Evolutionary conservation across 1,140 invertebrate genomes (phyloP).

Genomic region (Scylla paramamosain): DNA sequence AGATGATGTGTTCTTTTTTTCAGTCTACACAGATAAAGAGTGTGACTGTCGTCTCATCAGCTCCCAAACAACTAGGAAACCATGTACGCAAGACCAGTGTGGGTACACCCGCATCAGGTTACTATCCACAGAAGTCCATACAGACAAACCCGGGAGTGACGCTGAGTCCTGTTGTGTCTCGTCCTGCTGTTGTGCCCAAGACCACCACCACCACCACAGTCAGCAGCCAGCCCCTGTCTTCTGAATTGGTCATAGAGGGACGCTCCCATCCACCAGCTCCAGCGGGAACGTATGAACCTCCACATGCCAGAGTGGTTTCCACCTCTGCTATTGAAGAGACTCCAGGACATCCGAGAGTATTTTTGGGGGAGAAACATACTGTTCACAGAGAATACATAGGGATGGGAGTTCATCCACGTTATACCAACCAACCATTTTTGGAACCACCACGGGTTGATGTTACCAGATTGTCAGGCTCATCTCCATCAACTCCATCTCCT

Average conservation of each 20-base stretch:
- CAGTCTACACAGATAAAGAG: slow-evolving; percentile 53
- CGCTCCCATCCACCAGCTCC: not conserved
- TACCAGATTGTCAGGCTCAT: slow-evolving; percentile 55
- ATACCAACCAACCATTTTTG: slow-evolving; percentile 49
- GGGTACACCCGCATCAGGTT: not conserved
- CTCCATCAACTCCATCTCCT: slow-evolving; percentile 67
- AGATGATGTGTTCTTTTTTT: not conserved
- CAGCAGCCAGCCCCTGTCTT: slow-evolving; percentile 30
- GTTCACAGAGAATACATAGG: slow-evolving; percentile 64
- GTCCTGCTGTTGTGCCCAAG: slow-evolving; percentile 56
- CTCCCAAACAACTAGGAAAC: slow-evolving; percentile 51
- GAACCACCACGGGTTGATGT: slow-evolving; percentile 67
- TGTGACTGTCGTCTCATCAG: slow-evolving; percentile 44
- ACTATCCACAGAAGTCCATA: slow-evolving; percentile 53
- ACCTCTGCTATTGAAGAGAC: slow-evolving; percentile 52
- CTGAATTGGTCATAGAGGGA: slow-evolving; percentile 52
- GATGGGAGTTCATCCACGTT: slow-evolving; percentile 59
- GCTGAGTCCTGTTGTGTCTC: slow-evolving; percentile 17
- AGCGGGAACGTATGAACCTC: slow-evolving; percentile 46
- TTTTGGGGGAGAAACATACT: slow-evolving; percentile 53
- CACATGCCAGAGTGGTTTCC: slow-evolving; percentile 52
- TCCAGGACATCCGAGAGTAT: slow-evolving; percentile 55
- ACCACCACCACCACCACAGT: not conserved
- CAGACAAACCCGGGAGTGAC: slow-evolving; percentile 28
- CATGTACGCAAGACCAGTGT: slow-evolving; percentile 60